These are phyloP conservation scores for Leucopternis melanops DNA, from an alignment of 2,113 vertebrate species.

Conservation along the genomic window DNA sequence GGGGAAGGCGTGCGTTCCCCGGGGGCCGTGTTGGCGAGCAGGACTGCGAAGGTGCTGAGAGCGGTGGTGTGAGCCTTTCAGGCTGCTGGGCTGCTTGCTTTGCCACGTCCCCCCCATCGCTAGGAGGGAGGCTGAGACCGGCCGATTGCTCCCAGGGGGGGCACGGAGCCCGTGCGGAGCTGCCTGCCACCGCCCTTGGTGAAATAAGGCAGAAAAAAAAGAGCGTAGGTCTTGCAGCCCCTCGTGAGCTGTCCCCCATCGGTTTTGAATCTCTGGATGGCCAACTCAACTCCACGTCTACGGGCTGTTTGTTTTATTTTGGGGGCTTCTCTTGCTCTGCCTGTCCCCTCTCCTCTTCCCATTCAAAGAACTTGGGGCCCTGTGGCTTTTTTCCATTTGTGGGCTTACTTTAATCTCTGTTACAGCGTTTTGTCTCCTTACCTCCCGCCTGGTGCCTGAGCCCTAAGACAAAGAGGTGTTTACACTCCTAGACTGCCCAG, in stretches of 20 bases:
- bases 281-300: not conserved
- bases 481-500: conserved; percentile 78
- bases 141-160: not conserved
- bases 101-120: not conserved
- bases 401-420: conserved; percentile 66
- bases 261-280: not conserved
- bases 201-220: not conserved
- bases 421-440: conserved; percentile 62
- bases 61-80: not conserved
- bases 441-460: conserved; percentile 72
- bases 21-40: not conserved
- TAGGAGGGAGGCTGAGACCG: not conserved
- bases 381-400: not conserved
- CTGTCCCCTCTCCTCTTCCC: not conserved
- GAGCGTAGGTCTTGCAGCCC: not conserved
- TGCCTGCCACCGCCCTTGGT: accelerated
- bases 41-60: not conserved
- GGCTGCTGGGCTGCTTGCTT: not conserved
- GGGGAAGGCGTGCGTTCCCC: not conserved
- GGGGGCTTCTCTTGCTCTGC: not conserved
- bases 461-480: conserved; percentile 83
- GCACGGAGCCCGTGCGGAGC: not conserved
- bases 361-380: not conserved
- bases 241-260: not conserved
- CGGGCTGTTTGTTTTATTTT: not conserved